Conservation (phyloP, 2,797 vertebrate genomes). For the Microhierax caerulescens region DNA sequence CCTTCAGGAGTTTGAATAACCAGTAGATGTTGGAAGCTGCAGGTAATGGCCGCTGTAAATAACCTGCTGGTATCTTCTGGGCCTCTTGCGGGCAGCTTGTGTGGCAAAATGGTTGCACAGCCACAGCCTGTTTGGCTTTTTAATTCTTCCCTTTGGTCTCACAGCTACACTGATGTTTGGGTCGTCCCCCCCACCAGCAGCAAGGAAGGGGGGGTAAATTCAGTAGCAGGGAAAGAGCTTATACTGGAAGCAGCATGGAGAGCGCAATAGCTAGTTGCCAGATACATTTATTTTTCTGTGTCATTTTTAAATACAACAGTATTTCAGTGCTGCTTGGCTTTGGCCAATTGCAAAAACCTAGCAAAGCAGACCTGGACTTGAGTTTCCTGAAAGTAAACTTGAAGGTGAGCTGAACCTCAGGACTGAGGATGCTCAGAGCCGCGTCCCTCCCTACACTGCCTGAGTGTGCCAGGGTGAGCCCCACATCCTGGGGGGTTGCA, state of each 20-base stretch:
- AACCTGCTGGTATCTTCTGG: background rate
- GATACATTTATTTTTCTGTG: background rate
- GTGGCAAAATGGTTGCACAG: background rate
- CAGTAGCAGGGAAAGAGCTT: background rate
- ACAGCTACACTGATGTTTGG: background rate
- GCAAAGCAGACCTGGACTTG: background rate
- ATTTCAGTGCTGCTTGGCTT: background rate
- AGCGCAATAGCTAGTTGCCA: background rate
- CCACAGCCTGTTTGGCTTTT: background rate
- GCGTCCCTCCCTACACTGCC: accelerated
- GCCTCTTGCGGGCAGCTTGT: accelerated
- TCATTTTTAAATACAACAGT: background rate
- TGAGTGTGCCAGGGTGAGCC: accelerated
- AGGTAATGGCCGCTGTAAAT: background rate
- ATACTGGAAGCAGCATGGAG: background rate
- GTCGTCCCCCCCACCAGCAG: background rate
- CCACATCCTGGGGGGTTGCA: accelerated
- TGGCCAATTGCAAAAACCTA: background rate
- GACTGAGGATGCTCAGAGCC: background rate
- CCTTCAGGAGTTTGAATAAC: background rate
- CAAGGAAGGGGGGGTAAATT: background rate
- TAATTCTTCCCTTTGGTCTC: background rate
- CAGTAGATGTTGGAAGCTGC: background rate
- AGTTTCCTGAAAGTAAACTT: background rate
- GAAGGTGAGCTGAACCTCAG: background rate